Evolutionary conservation across 2,113 vertebrate species (phyloP).

Genomic region (Gymnobelideus leadbeateri): DNA sequence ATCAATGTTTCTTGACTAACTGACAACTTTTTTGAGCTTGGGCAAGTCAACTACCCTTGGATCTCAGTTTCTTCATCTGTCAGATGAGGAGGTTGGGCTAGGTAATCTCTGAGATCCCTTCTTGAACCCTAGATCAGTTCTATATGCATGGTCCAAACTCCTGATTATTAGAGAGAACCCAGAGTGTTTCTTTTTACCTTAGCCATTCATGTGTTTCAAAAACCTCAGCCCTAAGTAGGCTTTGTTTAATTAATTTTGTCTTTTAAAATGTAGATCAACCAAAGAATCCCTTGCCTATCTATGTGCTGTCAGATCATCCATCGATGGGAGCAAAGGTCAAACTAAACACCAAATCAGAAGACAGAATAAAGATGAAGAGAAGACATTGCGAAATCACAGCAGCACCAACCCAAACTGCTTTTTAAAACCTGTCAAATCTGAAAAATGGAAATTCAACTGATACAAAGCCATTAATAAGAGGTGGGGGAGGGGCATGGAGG

Average conservation of each 20-base stretch:
- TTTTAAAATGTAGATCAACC: neutral
- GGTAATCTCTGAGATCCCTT: neutral
- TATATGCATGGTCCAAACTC: neutral
- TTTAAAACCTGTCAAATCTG: neutral
- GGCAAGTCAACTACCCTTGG: neutral
- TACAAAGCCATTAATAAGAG: neutral
- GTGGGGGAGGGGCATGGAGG: neutral
- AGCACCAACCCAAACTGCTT: neutral
- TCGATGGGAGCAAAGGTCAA: neutral
- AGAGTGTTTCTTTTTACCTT: neutral
- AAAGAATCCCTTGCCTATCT: neutral
- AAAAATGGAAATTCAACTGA: neutral
- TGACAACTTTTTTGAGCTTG: neutral
- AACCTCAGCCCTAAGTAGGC: neutral
- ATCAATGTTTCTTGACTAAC: neutral
- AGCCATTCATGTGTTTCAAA: neutral
- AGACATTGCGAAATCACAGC: neutral
- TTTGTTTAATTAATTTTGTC: neutral
- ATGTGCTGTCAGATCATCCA: neutral
- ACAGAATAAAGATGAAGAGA: neutral
- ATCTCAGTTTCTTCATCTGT: neutral
- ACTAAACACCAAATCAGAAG: neutral
- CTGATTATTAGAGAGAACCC: neutral
- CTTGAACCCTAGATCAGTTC: neutral
- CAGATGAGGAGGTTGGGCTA: neutral